Evolutionary conservation across 2,888 invertebrate genomes (phyloP).

Genomic region (Scaptodrosophila latifasciaeformis): DNA sequence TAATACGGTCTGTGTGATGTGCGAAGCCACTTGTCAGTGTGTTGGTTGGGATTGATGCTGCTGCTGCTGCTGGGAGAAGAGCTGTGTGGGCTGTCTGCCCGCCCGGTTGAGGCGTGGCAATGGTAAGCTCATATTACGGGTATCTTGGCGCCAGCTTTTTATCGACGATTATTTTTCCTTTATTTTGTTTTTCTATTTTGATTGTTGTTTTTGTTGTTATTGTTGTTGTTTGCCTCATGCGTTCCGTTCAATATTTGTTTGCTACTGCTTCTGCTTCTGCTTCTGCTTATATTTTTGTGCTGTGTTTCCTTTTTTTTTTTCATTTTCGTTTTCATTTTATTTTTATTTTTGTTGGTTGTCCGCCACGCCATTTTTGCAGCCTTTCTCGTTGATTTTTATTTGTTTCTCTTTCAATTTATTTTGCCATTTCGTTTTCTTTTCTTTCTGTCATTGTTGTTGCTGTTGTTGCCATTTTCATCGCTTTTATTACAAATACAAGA

Average conservation of each 20-base stretch:
- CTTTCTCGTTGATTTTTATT: conserved; percentile 71
- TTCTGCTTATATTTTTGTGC: conserved; percentile 15
- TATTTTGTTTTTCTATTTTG: conserved; percentile 35
- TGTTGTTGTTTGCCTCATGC: conserved; percentile 34
- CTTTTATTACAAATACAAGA: conserved; percentile 66
- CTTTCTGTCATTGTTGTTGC: conserved; percentile 58
- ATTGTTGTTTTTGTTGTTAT: conserved; percentile 32
- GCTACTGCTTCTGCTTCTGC: conserved; percentile 38
- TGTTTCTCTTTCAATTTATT: conserved; percentile 72
- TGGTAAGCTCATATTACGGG: conserved; percentile 67
- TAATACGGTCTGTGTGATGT: conserved; percentile 62
- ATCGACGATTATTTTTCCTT: conserved; percentile 63
- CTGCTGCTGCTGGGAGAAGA: conserved; percentile 10
- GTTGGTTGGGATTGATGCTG: conserved; percentile 10
- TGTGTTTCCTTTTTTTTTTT: conserved; percentile 36
- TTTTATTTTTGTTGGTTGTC: neutral
- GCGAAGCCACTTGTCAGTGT: conserved; percentile 60
- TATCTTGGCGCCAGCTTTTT: conserved; percentile 66
- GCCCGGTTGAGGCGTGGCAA: conserved; percentile 37
- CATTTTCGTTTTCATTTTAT: conserved; percentile 30
- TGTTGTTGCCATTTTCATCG: conserved; percentile 63
- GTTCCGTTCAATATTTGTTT: conserved; percentile 64
- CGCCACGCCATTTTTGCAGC: conserved; percentile 60
- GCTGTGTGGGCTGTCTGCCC: neutral
- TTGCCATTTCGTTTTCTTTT: conserved; percentile 70